These are phyloP conservation scores for Penelope pileata DNA, from an alignment of 2,113 vertebrate species.

Conservation along the genomic window DNA sequence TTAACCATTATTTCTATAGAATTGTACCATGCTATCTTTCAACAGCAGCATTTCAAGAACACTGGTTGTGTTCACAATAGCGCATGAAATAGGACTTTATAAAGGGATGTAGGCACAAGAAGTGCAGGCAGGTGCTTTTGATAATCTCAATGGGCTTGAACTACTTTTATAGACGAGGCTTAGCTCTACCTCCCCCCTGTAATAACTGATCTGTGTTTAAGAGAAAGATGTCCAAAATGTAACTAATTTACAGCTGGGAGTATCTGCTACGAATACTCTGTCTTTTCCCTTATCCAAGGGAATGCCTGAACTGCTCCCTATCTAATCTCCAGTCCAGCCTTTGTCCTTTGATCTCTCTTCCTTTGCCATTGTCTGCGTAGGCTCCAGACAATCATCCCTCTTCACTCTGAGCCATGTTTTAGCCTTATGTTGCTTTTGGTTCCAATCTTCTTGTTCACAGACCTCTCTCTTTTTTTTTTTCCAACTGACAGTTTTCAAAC, in stretches of 20 bases:
- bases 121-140: not conserved
- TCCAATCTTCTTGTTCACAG: slow-evolving; percentile 30
- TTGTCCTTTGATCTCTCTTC: not conserved
- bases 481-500: slow-evolving; percentile 65
- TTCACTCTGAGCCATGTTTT: slow-evolving; percentile 38
- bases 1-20: not conserved
- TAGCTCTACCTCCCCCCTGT: not conserved
- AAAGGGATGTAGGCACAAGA: not conserved
- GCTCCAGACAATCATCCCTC: slow-evolving; percentile 38
- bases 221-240: not conserved
- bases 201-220: not conserved
- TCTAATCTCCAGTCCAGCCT: not conserved
- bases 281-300: not conserved
- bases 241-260: not conserved
- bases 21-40: not conserved
- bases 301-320: not conserved
- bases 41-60: not conserved
- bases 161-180: not conserved
- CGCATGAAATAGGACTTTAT: not conserved
- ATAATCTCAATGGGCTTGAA: not conserved
- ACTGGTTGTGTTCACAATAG: not conserved
- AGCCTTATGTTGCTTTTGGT: slow-evolving; percentile 39
- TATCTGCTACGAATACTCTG: not conserved
- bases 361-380: not conserved
- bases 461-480: not conserved